Base-by-base conservation (phyloP, 2,113 vertebrate genomes). In the Parotia lawesii region DNA sequence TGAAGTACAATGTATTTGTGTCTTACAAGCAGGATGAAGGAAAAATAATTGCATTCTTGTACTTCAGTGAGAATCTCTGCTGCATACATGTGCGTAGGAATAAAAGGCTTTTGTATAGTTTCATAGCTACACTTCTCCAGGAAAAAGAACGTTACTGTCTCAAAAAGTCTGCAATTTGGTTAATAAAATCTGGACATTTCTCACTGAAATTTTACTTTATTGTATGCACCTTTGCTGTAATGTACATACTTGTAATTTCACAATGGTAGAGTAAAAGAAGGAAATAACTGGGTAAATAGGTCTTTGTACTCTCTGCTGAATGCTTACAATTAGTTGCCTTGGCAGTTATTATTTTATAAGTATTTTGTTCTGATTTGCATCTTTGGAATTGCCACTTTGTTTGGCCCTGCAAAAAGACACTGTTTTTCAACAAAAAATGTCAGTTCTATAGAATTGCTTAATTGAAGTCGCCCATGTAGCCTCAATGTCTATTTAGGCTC, bases 371-470 rank as follows among this genome's bases (percentile, higher is more conserved):
- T 87, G 56, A 89, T 90, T 72, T 85, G 78, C 67, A 76, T 89
- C 53, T 72, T 75, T 94, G 85, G 61, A 93, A 80, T 75, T 96
- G 57, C 51, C 78, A 83, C 87, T 96, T 94, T 88, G 78, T 87
- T 92, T 91, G 40, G 48, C 51, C 78, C 45, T 89, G 87, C 45
- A 83, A 91, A 95, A 92, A 92, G 65, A 71, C 72, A 76, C 60
- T 91, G 84, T 95, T 96, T 94, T 89, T 85, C 93, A 94, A 96
- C 90, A 91, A 65, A 93, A 96, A 93, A 77, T 85, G 78, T 73
- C 77, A 94, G 27, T 48, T 70, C 67, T 72, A 71, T 87, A 79
- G 90, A 95, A 61, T 51, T 72, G 42, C 75, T 94, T 93, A 96
- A 96, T 86, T 96, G 85, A 92, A 94, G 75, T 88, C 1, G 1